These are phyloP conservation scores for Daubentonia madagascariensis DNA, from an alignment of 2,113 vertebrate genomes.

Conservation along the genomic window DNA sequence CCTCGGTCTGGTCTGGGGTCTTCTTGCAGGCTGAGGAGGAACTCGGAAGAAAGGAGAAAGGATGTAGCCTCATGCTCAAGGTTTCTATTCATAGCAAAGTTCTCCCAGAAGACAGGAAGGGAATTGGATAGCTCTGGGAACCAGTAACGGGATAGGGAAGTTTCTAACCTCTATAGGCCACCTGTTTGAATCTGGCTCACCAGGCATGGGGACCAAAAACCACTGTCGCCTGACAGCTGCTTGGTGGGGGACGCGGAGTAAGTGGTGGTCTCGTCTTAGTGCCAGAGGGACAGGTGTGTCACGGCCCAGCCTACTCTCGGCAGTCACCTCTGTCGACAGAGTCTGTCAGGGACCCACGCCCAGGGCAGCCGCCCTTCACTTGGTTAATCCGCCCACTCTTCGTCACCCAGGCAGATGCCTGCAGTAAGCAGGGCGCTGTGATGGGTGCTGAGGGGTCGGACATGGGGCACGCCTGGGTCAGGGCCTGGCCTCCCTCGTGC, in stretches of 20 bases:
- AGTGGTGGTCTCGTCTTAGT: neutral
- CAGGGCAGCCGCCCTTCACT: neutral
- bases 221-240: neutral
- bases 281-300: neutral
- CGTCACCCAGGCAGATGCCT: rapidly evolving
- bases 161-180: neutral
- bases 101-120: neutral
- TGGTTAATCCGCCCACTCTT: rapidly evolving
- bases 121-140: neutral
- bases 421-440: too few relatives aligned
- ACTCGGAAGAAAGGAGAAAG: neutral
- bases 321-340: neutral
- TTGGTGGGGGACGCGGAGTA: neutral
- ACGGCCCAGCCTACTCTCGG: neutral
- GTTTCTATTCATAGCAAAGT: neutral
- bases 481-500: neutral
- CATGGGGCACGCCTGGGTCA: neutral
- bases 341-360: neutral
- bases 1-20: rapidly evolving
- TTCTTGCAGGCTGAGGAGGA: neutral
- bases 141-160: neutral
- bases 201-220: neutral
- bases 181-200: constrained; percentile 4
- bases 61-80: neutral
- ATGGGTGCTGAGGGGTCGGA: neutral